Evolutionary conservation across 2,113 vertebrate genomes (phyloP).

Genomic region (Paraplagusia blochii): DNA sequence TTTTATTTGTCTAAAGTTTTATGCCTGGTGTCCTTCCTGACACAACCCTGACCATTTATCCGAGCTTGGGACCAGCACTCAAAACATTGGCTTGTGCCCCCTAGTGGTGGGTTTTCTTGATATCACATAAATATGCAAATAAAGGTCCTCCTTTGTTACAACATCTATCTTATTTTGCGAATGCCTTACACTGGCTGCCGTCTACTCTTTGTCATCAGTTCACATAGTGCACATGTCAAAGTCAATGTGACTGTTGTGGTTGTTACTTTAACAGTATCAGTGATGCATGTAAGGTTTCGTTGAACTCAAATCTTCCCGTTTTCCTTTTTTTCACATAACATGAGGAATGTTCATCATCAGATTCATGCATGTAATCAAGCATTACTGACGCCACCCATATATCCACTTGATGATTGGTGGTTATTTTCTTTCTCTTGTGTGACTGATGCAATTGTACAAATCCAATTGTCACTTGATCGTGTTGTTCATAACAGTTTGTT

Average conservation of each 20-base stretch:
- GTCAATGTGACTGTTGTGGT: conserved; percentile 15
- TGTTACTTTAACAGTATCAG: conserved; percentile 27
- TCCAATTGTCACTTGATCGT: conserved; percentile 3
- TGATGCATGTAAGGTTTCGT: conserved; percentile 35
- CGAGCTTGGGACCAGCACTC: too few relatives aligned
- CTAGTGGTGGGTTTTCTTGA: too few relatives aligned
- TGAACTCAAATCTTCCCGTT: conserved; percentile 17
- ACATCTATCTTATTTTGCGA: too few relatives aligned
- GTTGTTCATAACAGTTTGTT: conserved; percentile 2
- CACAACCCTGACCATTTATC: too few relatives aligned
- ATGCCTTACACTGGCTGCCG: conserved; percentile 2
- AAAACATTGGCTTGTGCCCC: too few relatives aligned
- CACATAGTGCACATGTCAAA: conserved; percentile 21
- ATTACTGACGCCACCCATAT: background rate
- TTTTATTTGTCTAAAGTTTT: too few relatives aligned
- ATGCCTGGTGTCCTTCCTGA: too few relatives aligned
- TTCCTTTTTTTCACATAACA: conserved; percentile 32
- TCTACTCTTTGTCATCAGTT: conserved; percentile 22
- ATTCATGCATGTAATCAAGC: conserved; percentile 2
- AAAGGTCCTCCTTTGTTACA: too few relatives aligned
- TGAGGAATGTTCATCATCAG: background rate
- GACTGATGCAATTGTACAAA: background rate
- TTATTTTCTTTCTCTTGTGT: background rate
- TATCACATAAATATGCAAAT: too few relatives aligned
- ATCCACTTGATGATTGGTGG: background rate